A percentile compares a stretch with the other conserved stretches of the same genome.
Evolutionary conservation across 2,797 vertebrate species (phyloP).

Genomic region (Poecilia gillii): DNA sequence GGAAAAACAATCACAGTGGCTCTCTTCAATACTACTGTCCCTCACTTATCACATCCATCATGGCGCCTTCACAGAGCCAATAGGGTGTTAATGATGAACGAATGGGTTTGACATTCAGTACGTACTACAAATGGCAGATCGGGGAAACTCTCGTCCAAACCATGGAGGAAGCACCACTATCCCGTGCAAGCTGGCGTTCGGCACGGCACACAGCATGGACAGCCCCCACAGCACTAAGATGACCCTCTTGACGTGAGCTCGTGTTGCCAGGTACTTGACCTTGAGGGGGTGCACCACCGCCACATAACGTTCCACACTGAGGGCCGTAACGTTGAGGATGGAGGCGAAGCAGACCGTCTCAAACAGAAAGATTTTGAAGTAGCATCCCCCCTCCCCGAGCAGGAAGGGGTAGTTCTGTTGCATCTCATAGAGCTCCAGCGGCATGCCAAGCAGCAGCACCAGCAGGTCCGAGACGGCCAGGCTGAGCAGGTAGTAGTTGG

Average conservation of each 20-base stretch:
- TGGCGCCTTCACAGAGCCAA: background rate
- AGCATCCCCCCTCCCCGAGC: conserved; percentile 78
- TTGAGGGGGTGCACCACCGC: conserved; percentile 80
- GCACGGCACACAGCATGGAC: conserved; percentile 79
- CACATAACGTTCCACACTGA: conserved; percentile 80
- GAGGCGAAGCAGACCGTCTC: conserved; percentile 84
- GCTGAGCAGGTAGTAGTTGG: conserved; percentile 83
- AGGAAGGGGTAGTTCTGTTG: conserved; percentile 83
- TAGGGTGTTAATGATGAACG: no score
- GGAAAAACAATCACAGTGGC: background rate
- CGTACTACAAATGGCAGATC: conserved; percentile 70
- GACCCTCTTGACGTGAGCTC: conserved; percentile 75
- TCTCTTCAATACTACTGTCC: background rate
- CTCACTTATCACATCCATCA: background rate
- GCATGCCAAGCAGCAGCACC: conserved; percentile 81
- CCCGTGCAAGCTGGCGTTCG: conserved; percentile 81
- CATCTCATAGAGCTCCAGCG: conserved; percentile 80
- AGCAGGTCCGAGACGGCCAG: conserved; percentile 81
- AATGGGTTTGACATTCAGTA: background rate
- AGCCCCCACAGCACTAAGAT: conserved; percentile 75
- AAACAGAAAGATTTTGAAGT: conserved; percentile 83
- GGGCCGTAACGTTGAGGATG: conserved; percentile 80
- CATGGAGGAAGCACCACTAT: conserved; percentile 51
- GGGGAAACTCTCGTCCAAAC: conserved; percentile 70
- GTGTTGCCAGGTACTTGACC: conserved; percentile 74